Base-by-base conservation (phyloP, 2,797 vertebrate genomes). In the Cynopterus sphinx region DNA sequence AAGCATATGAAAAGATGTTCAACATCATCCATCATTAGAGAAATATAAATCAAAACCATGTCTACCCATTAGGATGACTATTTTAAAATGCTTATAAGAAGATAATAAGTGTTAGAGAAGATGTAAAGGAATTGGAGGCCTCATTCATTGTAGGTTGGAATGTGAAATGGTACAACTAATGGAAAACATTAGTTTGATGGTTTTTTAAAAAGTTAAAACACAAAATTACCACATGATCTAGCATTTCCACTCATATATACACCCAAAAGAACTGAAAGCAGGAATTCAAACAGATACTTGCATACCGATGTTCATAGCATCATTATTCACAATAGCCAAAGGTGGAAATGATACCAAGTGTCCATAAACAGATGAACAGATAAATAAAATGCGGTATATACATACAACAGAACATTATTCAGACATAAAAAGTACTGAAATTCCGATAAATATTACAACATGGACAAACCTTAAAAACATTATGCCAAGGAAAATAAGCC, bases 201-300 rank as follows among this genome's bases (percentile, higher is more conserved):
- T 70, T 87, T 26, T 81, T 81, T 57, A 75, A 92, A 94, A 93
- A 94, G 51, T 81, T 96, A 70, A 94, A 94, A 91, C 22, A 89
- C 2, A 78, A 46, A 90, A 91, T 75, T 61, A 86, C 49, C 19
- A 59, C 26, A 51, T 67, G 74, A 74, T 59, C 59, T 51, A 90
- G 49, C 28, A 93, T 81, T 67, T 81, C 51, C 57, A 74, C 13
- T 71, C 81, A 70, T 41, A 90, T 55, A 55, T 49, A 85, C 26
- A 28, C 7, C 26, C 46, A 71, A 73, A 77, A 87, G 19, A 93
- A 91, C 1, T 73, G 49, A 95, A 93, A 65, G 31, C 46, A 51
- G 33, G 65, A 31, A 87, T 61, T 71, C 28, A 43, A 93, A 87
- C 9, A 87, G 19, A 6, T 57, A 94, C 36, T 73, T 91, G 39